phyloP scores from a whole-genome alignment of 2,113 vertebrate species.

The Thalassoma bifasciatum region DNA sequence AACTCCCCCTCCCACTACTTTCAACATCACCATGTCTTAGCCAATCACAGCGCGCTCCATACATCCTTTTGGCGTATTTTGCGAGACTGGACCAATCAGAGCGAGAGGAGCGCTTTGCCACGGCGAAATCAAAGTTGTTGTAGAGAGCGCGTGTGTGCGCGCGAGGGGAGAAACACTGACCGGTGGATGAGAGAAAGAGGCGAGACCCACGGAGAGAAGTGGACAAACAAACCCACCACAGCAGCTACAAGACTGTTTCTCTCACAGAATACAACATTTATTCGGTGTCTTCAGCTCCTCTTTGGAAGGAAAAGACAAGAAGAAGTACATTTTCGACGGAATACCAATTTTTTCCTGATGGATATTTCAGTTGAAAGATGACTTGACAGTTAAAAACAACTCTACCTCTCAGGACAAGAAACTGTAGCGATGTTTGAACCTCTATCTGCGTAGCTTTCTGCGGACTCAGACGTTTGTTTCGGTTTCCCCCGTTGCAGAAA shows the following conservation, averaged over 20 bases:
- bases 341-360: neutral
- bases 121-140: conserved; percentile 76
- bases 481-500: conserved; percentile 10
- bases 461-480: conserved; percentile 11
- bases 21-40: conserved; percentile 3
- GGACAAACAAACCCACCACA: neutral
- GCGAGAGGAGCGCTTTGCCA: conserved; percentile 7
- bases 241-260: neutral
- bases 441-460: neutral
- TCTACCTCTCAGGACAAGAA: conserved; percentile 16
- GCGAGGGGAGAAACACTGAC: conserved; percentile 21
- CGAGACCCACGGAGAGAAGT: conserved; percentile 17
- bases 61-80: neutral
- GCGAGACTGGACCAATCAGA: conserved; percentile 62
- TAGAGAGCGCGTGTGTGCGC: conserved; percentile 53
- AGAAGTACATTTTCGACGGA: neutral
- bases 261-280: neutral
- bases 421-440: conserved; percentile 40
- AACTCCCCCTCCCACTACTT: conserved; percentile 3
- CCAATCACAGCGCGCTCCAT: conserved; percentile 40
- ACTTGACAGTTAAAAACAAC: conserved; percentile 22
- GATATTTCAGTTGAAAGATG: conserved; percentile 28
- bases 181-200: conserved; percentile 19
- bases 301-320: neutral
- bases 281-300: neutral